These are phyloP conservation scores for Promerops cafer DNA, from an alignment of 2,113 vertebrate genomes.

Conservation along the genomic window DNA sequence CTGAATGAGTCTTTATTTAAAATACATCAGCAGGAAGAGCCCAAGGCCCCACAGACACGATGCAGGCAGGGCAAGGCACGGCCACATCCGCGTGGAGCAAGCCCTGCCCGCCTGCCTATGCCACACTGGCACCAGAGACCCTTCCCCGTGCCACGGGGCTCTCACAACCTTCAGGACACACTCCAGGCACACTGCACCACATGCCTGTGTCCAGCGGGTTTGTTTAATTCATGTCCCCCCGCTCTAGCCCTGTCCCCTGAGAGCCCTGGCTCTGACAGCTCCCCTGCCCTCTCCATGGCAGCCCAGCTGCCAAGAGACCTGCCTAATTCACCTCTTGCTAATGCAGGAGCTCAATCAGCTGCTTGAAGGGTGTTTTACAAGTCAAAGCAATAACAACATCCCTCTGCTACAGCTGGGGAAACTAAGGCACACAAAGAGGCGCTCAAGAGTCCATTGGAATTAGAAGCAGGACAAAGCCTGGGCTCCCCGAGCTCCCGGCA, in stretches of 20 bases:
- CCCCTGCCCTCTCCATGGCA: neutral
- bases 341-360: neutral
- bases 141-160: accelerated
- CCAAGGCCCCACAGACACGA: accelerated
- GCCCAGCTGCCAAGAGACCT: constrained; percentile 11
- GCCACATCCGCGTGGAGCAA: accelerated
- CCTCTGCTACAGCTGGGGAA: neutral
- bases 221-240: neutral
- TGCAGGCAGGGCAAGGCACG: accelerated
- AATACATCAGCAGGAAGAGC: neutral
- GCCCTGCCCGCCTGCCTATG: accelerated
- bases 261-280: neutral
- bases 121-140: neutral
- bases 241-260: neutral
- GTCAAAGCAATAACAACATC: neutral
- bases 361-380: neutral
- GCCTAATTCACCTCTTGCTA: neutral
- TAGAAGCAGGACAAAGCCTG: neutral
- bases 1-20: neutral
- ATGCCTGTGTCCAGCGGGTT: neutral
- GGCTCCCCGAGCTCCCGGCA: neutral
- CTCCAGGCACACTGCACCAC: neutral
- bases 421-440: constrained; percentile 21
- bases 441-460: constrained; percentile 8
- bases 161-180: neutral